Conservation (phyloP, 2,888 invertebrate species). For the Morpho achilles region DNA sequence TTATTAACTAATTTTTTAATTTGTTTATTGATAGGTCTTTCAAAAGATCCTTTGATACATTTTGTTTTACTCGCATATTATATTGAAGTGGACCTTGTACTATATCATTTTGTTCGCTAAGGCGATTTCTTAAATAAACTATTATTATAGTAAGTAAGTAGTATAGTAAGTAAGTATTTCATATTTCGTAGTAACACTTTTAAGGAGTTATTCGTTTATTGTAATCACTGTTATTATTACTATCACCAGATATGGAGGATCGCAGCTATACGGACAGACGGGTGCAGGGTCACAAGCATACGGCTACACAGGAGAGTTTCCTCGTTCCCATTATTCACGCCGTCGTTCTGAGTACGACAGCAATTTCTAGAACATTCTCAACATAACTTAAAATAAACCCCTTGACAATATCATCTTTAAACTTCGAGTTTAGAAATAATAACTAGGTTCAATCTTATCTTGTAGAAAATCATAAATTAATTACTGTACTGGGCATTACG, state of each 20-base stretch:
- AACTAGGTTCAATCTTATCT: conserved; percentile 19
- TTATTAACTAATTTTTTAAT: too few species aligned
- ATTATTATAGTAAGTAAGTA: too few species aligned
- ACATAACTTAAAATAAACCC: conserved; percentile 32
- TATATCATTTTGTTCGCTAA: too few species aligned
- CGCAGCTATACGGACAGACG: conserved; percentile 83
- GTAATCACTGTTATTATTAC: background rate
- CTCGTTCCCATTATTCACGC: conserved; percentile 79
- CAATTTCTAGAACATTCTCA: conserved; percentile 81
- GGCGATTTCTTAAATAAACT: too few species aligned
- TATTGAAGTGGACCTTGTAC: background rate
- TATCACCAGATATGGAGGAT: conserved; percentile 69
- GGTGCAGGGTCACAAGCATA: conserved; percentile 81
- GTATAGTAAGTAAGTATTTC: too few species aligned
- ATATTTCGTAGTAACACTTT: too few species aligned
- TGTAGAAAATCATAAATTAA: conserved; percentile 19
- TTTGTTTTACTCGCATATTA: background rate
- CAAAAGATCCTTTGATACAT: too few species aligned
- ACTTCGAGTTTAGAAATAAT: conserved; percentile 45
- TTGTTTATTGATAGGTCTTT: too few species aligned
- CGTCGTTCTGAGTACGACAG: conserved; percentile 88
- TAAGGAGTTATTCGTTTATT: too few species aligned
- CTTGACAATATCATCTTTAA: conserved; percentile 71
- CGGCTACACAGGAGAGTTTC: conserved; percentile 71
- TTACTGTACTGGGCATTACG: conserved; percentile 9